Percentiles rank a stretch among this genome's conserved stretches.
phyloP scores from a whole-genome alignment of 1,140 invertebrate genomes.

The Oedothorax gibbosus region DNA sequence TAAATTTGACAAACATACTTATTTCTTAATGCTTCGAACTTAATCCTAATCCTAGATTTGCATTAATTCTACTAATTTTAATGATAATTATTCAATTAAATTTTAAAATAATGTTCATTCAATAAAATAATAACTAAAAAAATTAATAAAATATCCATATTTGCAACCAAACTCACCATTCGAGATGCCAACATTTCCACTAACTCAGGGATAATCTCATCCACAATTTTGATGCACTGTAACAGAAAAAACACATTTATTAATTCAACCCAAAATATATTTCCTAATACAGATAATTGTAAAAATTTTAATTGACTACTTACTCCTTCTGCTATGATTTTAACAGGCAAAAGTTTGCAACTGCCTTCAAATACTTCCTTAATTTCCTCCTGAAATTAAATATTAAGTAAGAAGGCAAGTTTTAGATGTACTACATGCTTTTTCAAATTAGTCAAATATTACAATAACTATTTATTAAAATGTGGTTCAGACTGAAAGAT shows the following conservation, averaged over 20 bases:
- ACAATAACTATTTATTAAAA: no score
- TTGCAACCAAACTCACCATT: constrained; percentile 71
- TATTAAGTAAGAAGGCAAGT: neutral
- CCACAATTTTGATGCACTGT: constrained; percentile 80
- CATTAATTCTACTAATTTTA: no score
- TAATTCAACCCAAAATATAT: no score
- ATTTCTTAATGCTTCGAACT: no score
- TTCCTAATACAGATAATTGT: no score
- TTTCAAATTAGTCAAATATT: no score
- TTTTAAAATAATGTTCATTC: neutral
- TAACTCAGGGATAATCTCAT: constrained; percentile 88
- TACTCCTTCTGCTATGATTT: constrained; percentile 77
- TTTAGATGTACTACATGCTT: no score
- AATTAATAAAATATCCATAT: constrained; percentile 3
- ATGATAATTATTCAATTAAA: neutral
- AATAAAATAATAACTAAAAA: neutral
- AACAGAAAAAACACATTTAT: neutral
- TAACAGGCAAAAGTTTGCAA: constrained; percentile 84
- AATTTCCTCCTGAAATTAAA: constrained; percentile 77
- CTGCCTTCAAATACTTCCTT: constrained; percentile 90
- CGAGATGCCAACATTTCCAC: constrained; percentile 86
- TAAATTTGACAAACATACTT: no score
- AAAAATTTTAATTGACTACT: neutral
- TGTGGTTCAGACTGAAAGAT: no score
- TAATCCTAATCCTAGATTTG: no score